Evolutionary conservation across 92 coral and sea anemone species (phyloP), one percentile per base, ranked within the genome.

Genomic region (Pocillopora grandis): DNA sequence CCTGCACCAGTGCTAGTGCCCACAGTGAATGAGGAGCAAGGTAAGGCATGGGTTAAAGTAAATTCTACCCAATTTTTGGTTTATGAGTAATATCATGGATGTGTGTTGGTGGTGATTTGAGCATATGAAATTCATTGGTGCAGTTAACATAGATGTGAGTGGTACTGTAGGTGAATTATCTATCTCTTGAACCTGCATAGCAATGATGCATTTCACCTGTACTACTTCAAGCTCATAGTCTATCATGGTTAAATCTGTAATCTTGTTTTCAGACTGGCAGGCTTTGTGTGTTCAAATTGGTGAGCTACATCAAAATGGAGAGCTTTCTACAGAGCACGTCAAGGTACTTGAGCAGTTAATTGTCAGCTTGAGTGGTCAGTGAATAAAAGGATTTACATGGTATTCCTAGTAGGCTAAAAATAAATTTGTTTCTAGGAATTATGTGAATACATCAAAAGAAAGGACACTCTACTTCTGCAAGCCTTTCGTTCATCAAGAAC

Each of bases 401-500:
- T 59, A 59, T 59, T 59, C 10, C 62, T 16, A 59, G 52, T 42
- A 42, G 52, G 52, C 52, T 42, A 42, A 16, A 69, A 2, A 14
- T 6, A 12, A 5, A 15, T 69, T 76, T 78, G 13, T 75, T 68
- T 79, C 12, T 85, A 96, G 99, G 85, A 90, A 60, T 92, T 96
- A 80, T 86, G 90, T 77, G 77, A 71, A 21, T 93, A 86, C 88
- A 93, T 96, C 82, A 85, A 90, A 72, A 95, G 92, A 81, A 89
- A 85, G 52, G 99, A 96, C 95, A 87, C 98, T 58, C 85, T 96
- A 78, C 94, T 96, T 12, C 86, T 96, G 49, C 95, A 96, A 88
- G 98, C 99, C 14, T 96, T 87, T 84, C 98, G 99, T 64, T 87
- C 99, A 66, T 87, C 98, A 27, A 94, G 90, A 71, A 88, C 91